Conservation (phyloP, 2,888 invertebrate genomes). For the Brassicogethes aeneus region DNA sequence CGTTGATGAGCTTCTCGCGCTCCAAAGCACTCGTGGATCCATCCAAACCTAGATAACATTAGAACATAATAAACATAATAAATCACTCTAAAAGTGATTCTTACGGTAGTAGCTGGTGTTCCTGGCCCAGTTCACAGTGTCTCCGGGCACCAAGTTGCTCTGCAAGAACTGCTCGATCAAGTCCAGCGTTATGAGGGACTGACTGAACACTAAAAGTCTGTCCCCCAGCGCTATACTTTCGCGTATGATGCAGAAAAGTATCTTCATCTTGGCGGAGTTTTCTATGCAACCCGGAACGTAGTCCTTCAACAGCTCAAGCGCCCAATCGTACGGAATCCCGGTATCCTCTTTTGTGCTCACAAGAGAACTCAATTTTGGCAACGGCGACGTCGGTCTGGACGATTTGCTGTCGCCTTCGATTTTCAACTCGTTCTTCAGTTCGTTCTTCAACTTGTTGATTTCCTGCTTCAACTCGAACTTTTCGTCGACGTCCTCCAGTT, state of each 20-base stretch:
- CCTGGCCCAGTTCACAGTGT: slow-evolving; percentile 70
- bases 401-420: slow-evolving; percentile 16
- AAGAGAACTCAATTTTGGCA: slow-evolving; percentile 18
- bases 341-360: slow-evolving; percentile 57
- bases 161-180: slow-evolving; percentile 90
- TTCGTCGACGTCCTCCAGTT: slow-evolving; percentile 44
- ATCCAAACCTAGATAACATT: slow-evolving; percentile 77
- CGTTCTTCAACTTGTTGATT: slow-evolving; percentile 39
- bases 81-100: too few relatives aligned
- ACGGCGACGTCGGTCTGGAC: slow-evolving; percentile 8
- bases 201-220: slow-evolving; percentile 89
- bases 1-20: slow-evolving; percentile 90
- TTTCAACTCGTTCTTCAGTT: slow-evolving; percentile 31
- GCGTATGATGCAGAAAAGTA: slow-evolving; percentile 84
- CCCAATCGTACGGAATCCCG: slow-evolving; percentile 85
- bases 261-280: slow-evolving; percentile 91
- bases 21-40: slow-evolving; percentile 93
- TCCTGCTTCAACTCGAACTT: slow-evolving; percentile 43
- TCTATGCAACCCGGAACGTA: slow-evolving; percentile 85
- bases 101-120: slow-evolving; percentile 86
- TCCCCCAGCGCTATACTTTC: slow-evolving; percentile 84
- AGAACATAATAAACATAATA: slow-evolving; percentile 10
- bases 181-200: slow-evolving; percentile 90
- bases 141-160: slow-evolving; percentile 58
- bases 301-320: slow-evolving; percentile 69